A percentile compares a stretch with the other conserved stretches of the same genome.
Evolutionary conservation across 2,113 vertebrate genomes (phyloP).

Genomic region (Steatornis caripensis): DNA sequence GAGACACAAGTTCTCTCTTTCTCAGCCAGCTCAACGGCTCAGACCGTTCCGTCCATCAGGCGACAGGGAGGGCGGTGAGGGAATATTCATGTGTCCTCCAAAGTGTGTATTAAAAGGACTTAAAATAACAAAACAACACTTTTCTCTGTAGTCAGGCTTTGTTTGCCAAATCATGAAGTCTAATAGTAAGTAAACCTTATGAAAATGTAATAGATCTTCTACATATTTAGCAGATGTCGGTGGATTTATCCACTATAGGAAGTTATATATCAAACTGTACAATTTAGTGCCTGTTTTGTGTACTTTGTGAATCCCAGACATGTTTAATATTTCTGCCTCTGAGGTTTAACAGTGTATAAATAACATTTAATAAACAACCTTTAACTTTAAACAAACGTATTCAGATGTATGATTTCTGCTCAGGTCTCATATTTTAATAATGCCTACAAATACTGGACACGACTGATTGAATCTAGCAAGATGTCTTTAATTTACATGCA

Average conservation of each 20-base stretch:
- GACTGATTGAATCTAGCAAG: background rate
- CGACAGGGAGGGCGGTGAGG: background rate
- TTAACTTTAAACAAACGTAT: background rate
- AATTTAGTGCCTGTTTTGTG: slow-evolving; percentile 1
- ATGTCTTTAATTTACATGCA: background rate
- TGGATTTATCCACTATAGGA: slow-evolving; percentile 31
- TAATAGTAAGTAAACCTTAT: background rate
- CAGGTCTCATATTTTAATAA: background rate
- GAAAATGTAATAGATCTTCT: slow-evolving; percentile 6
- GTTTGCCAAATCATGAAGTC: background rate
- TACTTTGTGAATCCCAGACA: background rate
- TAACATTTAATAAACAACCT: background rate
- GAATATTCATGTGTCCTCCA: background rate
- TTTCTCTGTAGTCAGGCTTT: background rate
- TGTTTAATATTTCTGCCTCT: slow-evolving; percentile 16
- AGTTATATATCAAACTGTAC: slow-evolving; percentile 4
- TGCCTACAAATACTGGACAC: background rate
- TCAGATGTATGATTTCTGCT: background rate
- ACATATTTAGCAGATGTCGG: background rate
- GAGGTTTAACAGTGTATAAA: slow-evolving; percentile 33
- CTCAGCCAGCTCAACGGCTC: background rate
- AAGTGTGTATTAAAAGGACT: background rate
- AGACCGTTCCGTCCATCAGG: background rate
- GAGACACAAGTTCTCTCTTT: background rate
- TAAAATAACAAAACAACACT: background rate